These are phyloP conservation scores for Napeogenes inachia DNA, from an alignment of 2,888 invertebrate species.

Conservation along the genomic window DNA sequence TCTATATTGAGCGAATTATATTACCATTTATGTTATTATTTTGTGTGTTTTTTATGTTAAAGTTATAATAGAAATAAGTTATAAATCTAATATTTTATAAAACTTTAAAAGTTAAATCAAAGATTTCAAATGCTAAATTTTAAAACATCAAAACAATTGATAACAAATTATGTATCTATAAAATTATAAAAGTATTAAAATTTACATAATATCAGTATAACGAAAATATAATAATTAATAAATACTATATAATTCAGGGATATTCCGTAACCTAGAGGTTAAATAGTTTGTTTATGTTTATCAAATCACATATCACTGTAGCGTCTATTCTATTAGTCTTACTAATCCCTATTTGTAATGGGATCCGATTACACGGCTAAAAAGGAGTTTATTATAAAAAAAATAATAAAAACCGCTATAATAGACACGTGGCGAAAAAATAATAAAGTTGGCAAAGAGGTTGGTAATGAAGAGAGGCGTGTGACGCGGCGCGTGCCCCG, in stretches of 20 bases:
- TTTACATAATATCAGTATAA: background rate
- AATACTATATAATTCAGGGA: conserved; percentile 32
- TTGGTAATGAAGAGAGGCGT: conserved; percentile 63
- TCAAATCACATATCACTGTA: conserved; percentile 63
- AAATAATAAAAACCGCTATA: conserved; percentile 56
- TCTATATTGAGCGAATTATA: background rate
- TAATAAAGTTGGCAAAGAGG: conserved; percentile 66
- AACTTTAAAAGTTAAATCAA: too few species aligned
- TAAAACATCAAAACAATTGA: too few species aligned
- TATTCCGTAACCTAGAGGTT: conserved; percentile 54
- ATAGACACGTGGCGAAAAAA: conserved; percentile 68
- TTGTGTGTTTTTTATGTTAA: too few species aligned
- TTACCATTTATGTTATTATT: too few species aligned
- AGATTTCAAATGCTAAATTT: too few species aligned
- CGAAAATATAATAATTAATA: conserved; percentile 8
- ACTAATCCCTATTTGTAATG: conserved; percentile 40
- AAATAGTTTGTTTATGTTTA: conserved; percentile 67
- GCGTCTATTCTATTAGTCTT: conserved; percentile 40
- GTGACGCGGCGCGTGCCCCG: conserved; percentile 48
- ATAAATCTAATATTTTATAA: too few species aligned
- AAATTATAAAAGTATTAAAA: too few species aligned
- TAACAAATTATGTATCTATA: too few species aligned
- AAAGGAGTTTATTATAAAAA: conserved; percentile 44
- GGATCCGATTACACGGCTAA: conserved; percentile 64
- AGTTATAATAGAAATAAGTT: too few species aligned